phyloP scores from a whole-genome alignment of 2,888 invertebrate species.

The Homarus gammarus region DNA sequence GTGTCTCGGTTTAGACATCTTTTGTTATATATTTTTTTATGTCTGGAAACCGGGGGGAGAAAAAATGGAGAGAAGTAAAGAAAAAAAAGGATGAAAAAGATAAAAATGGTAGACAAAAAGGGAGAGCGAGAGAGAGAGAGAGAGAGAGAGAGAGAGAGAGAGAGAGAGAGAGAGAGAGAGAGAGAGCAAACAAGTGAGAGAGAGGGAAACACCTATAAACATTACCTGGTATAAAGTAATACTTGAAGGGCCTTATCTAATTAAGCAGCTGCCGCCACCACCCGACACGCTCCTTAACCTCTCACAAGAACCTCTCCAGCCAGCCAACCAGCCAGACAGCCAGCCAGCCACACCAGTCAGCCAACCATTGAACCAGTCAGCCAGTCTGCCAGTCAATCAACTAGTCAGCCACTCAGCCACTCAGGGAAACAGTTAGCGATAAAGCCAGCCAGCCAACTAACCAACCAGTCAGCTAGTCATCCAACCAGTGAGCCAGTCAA shows the following conservation, averaged over 20 bases:
- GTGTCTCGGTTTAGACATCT: no score
- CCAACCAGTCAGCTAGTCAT: not conserved
- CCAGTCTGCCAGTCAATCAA: not conserved
- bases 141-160: slow-evolving; percentile 7
- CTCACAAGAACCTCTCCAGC: no score
- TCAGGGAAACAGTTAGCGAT: not conserved
- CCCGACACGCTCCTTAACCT: no score
- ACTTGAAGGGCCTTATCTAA: slow-evolving; percentile 27
- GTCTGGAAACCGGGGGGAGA: no score
- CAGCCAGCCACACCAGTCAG: not conserved
- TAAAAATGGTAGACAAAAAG: no score
- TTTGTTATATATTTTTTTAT: no score
- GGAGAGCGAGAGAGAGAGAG: not conserved
- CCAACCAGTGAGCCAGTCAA: not conserved
- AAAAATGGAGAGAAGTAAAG: no score
- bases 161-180: slow-evolving; percentile 7
- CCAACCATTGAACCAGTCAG: not conserved
- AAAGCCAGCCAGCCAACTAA: not conserved
- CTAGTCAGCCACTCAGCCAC: not conserved
- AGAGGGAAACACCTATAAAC: not conserved
- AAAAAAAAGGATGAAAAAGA: no score
- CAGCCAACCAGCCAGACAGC: no score
- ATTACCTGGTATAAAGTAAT: slow-evolving; percentile 12
- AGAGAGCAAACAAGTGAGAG: not conserved
- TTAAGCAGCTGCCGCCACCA: slow-evolving; percentile 17